Conservation (phyloP, 2,113 vertebrate genomes). For the Lophochroa leadbeateri region DNA sequence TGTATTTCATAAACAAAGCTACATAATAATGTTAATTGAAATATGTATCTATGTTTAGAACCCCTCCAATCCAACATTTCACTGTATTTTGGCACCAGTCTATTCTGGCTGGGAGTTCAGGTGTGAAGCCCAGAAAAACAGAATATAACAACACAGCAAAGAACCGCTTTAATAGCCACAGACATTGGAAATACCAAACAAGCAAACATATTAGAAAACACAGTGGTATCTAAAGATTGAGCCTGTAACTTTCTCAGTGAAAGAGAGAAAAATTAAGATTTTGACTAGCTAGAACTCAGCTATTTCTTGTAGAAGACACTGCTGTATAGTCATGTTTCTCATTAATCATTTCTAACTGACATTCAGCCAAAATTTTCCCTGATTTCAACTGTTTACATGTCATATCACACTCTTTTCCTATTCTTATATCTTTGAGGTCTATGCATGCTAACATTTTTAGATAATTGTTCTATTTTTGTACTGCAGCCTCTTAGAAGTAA, state of each 20-base stretch:
- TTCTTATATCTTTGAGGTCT: not conserved
- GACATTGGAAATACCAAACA: not conserved
- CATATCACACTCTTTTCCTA: not conserved
- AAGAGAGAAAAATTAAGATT: not conserved
- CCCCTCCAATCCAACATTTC: not conserved
- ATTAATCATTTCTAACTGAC: slow-evolving; percentile 13
- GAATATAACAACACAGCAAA: not conserved
- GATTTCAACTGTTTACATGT: slow-evolving; percentile 24
- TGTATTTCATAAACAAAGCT: not conserved
- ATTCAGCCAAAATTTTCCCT: not conserved
- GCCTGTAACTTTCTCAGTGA: not conserved
- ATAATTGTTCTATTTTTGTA: slow-evolving; percentile 16
- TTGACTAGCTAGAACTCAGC: not conserved
- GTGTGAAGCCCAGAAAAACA: not conserved
- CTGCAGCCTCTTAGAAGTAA: not conserved
- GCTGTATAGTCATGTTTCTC: not conserved
- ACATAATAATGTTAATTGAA: not conserved
- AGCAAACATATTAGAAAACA: not conserved
- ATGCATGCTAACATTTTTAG: not conserved
- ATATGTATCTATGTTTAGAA: not conserved
- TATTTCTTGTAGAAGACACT: not conserved
- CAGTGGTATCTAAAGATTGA: not conserved
- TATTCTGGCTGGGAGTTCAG: not conserved
- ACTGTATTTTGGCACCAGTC: not conserved
- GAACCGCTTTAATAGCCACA: not conserved